A percentile compares a stretch with the other conserved stretches of the same genome.
Evolutionary conservation across 2,113 vertebrate genomes (phyloP).

Genomic region (Chrysemys picta): DNA sequence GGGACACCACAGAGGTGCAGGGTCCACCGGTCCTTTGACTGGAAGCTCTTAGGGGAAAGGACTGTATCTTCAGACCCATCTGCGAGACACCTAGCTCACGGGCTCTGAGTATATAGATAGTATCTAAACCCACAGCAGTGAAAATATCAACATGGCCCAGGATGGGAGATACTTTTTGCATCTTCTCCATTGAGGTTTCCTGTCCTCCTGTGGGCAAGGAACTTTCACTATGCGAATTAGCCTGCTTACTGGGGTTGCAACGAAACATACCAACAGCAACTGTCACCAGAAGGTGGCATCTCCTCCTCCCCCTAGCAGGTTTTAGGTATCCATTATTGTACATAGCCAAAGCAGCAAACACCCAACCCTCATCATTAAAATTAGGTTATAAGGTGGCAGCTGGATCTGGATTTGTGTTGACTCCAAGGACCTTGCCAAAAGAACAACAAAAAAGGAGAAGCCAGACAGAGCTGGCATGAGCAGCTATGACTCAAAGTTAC

Average conservation of each 20-base stretch:
- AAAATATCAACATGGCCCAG: rapidly evolving
- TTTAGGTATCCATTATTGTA: rapidly evolving
- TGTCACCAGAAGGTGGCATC: background rate
- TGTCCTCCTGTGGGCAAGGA: background rate
- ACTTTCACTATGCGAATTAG: background rate
- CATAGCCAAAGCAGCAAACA: background rate
- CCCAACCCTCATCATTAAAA: background rate
- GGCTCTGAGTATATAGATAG: background rate
- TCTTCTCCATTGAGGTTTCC: background rate
- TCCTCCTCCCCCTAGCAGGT: background rate
- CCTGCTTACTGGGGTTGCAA: background rate
- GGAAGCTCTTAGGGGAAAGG: background rate
- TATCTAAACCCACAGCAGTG: background rate
- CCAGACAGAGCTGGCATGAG: conserved; percentile 18
- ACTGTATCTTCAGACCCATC: background rate
- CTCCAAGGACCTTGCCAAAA: background rate
- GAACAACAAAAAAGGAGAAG: background rate
- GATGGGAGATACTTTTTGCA: rapidly evolving
- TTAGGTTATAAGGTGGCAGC: background rate
- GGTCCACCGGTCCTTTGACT: background rate
- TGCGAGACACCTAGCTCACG: background rate
- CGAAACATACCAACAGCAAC: background rate
- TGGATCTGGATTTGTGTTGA: conserved; percentile 33
- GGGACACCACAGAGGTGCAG: background rate
- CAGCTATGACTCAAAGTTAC: conserved; percentile 39